These are phyloP conservation scores for Leptodactylus fallax DNA, from an alignment of 2,797 vertebrate genomes.

Conservation along the genomic window DNA sequence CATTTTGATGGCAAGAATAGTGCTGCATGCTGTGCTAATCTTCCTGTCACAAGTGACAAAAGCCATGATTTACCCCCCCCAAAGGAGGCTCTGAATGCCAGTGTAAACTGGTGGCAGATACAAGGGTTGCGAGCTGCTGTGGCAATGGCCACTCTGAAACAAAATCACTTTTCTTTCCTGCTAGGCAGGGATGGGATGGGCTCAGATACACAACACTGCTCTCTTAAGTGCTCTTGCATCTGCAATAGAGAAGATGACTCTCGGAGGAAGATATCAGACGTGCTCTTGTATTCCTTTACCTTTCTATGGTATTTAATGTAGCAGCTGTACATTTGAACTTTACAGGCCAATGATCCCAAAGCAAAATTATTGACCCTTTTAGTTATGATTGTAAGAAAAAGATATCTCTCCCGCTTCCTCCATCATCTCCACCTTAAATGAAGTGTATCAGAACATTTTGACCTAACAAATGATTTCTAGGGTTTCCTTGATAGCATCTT, in stretches of 20 bases:
- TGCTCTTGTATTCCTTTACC: not conserved
- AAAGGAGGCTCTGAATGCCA: not conserved
- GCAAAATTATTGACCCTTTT: not conserved
- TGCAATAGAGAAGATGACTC: not conserved
- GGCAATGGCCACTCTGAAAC: not conserved
- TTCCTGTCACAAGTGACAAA: not conserved
- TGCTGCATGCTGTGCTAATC: not conserved
- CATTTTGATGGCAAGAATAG: not conserved
- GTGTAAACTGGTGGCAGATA: not conserved
- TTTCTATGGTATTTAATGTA: not conserved
- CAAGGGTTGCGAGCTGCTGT: not conserved
- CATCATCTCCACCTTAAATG: no score
- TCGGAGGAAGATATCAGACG: not conserved
- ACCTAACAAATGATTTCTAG: no score
- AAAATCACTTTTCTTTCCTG: not conserved
- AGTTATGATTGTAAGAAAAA: not conserved
- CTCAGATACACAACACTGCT: slow-evolving; percentile 6
- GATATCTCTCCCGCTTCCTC: no score
- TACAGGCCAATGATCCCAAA: not conserved
- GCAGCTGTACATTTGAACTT: not conserved
- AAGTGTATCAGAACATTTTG: no score
- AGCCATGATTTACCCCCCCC: not conserved
- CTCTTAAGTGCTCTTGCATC: not conserved
- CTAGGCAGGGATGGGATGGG: no score
- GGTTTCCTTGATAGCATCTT: no score